phyloP scores from a whole-genome alignment of 1,140 invertebrate genomes.

The Apis cerana region DNA sequence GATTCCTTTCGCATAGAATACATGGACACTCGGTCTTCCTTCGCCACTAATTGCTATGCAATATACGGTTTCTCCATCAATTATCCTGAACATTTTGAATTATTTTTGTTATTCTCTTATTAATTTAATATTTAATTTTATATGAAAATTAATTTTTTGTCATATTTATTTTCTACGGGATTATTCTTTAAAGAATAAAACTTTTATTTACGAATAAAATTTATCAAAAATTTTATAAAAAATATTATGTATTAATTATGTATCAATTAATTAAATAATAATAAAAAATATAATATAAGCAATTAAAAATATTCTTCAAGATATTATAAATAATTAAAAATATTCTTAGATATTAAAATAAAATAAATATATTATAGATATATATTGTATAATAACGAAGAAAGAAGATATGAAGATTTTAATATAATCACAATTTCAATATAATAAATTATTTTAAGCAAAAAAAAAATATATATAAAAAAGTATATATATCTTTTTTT shows the following conservation, averaged over 20 bases:
- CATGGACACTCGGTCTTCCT: constrained; percentile 77
- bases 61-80: constrained; percentile 82
- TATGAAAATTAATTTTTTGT: neutral
- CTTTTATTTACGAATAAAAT: neutral
- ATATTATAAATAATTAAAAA: no score
- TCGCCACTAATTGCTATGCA: constrained; percentile 83
- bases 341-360: no score
- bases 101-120: constrained; percentile 10
- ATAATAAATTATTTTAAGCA: neutral
- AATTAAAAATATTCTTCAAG: no score
- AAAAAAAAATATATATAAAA: neutral
- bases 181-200: neutral
- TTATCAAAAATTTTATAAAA: neutral
- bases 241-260: no score
- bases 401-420: neutral
- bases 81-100: constrained; percentile 74
- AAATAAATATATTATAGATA: no score
- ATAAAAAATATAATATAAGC: no score
- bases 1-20: constrained; percentile 82
- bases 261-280: neutral
- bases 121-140: constrained; percentile 21
- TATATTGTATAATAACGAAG: no score
- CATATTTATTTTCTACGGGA: neutral
- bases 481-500: neutral
- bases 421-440: neutral